Evolutionary conservation across 2,888 invertebrate species (phyloP).

Genomic region (Ichneumon xanthorius): DNA sequence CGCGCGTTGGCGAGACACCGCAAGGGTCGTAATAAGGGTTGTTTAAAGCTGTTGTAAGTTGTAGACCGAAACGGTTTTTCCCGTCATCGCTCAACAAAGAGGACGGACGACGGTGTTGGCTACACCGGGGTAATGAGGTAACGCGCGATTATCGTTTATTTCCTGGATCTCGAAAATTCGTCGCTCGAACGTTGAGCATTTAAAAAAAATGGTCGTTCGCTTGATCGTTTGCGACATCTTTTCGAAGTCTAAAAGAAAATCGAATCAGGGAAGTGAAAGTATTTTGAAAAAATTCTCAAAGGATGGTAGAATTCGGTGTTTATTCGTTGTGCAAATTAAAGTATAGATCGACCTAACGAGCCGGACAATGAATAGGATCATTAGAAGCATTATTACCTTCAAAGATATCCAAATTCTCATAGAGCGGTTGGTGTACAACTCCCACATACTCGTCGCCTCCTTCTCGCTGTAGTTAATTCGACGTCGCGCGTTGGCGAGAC

Average conservation of each 20-base stretch:
- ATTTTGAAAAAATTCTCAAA: no score
- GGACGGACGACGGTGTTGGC: background rate
- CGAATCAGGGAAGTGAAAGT: no score
- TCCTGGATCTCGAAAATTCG: background rate
- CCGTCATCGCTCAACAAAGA: slow-evolving; percentile 17
- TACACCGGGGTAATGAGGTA: background rate
- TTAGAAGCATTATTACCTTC: background rate
- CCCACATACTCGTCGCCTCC: slow-evolving; percentile 40
- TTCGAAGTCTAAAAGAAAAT: background rate
- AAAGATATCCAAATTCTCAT: no score
- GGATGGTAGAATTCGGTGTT: background rate
- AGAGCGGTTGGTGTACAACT: slow-evolving; percentile 39
- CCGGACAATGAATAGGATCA: background rate
- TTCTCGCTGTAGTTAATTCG: slow-evolving; percentile 62
- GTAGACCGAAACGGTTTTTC: slow-evolving; percentile 6
- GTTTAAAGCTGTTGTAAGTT: slow-evolving; percentile 38
- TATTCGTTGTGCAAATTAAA: background rate
- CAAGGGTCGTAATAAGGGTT: slow-evolving; percentile 43
- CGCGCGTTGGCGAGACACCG: slow-evolving; percentile 40
- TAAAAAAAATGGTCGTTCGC: background rate
- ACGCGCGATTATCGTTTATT: background rate
- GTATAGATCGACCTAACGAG: background rate
- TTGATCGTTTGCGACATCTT: background rate
- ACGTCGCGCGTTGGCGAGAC: slow-evolving; percentile 50
- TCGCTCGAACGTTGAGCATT: background rate